These are phyloP conservation scores for Phrynocephalus vlangalii DNA, from an alignment of 2,797 vertebrate species.

Conservation along the genomic window DNA sequence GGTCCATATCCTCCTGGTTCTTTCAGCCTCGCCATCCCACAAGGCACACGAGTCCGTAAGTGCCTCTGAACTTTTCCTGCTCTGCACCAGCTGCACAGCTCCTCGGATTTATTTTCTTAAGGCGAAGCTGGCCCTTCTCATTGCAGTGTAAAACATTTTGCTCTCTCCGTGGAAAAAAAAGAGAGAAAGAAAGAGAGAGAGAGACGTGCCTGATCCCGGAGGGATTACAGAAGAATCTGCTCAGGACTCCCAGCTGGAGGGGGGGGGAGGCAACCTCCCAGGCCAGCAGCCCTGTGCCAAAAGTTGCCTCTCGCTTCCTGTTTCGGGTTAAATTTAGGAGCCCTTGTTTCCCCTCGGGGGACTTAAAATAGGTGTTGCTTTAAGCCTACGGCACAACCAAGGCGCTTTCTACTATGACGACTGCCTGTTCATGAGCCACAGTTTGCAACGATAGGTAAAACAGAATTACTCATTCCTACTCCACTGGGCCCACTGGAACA, in stretches of 20 bases:
- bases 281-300: neutral
- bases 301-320: constrained; percentile 4
- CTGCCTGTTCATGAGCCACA: neutral
- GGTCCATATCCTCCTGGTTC: too few species aligned
- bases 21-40: neutral
- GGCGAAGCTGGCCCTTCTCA: constrained; percentile 26
- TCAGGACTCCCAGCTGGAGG: neutral
- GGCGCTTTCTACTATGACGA: too few species aligned
- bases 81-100: neutral
- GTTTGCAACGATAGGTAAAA: too few species aligned
- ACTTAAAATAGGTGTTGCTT: constrained; percentile 7
- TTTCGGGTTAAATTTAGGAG: constrained; percentile 33
- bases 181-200: too few species aligned
- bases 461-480: too few species aligned
- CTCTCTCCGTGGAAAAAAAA: constrained; percentile 60
- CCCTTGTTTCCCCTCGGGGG: neutral
- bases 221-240: constrained; percentile 3
- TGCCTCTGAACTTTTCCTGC: neutral
- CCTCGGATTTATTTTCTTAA: neutral
- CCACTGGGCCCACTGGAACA: too few species aligned
- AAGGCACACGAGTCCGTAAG: neutral
- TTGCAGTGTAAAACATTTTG: neutral
- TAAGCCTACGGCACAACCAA: neutral
- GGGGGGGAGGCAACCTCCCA: neutral
- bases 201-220: neutral